These are phyloP conservation scores for Drosophila watanabei DNA, from an alignment of 1,140 invertebrate species.

Conservation along the genomic window DNA sequence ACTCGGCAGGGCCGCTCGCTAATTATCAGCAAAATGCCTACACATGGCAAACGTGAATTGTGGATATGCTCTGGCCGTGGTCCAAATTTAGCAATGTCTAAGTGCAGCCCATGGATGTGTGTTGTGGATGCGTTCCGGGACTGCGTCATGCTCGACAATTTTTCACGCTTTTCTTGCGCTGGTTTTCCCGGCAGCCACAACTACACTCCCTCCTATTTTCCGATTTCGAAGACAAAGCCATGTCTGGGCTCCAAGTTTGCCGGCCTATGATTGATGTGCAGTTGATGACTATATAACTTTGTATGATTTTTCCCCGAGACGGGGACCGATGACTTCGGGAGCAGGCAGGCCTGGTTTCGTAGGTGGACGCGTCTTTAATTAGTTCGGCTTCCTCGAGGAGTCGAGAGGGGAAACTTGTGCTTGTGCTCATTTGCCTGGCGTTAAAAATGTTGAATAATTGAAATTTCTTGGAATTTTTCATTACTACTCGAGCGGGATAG, in stretches of 20 bases:
- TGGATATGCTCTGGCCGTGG: slow-evolving; percentile 28
- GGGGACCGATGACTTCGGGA: slow-evolving; percentile 2
- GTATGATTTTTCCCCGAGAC: slow-evolving; percentile 66
- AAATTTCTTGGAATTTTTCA: slow-evolving; percentile 79
- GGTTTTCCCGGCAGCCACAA: slow-evolving; percentile 26
- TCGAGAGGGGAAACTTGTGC: slow-evolving; percentile 16
- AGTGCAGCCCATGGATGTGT: slow-evolving; percentile 61
- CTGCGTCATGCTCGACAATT: slow-evolving; percentile 81
- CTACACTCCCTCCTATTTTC: slow-evolving; percentile 6
- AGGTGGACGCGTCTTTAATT: slow-evolving; percentile 82
- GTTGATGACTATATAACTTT: slow-evolving; percentile 84
- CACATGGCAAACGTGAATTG: slow-evolving; percentile 55
- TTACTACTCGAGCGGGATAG: slow-evolving; percentile 48
- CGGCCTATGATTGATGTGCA: slow-evolving; percentile 81
- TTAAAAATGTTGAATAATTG: slow-evolving; percentile 84
- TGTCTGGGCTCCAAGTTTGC: slow-evolving; percentile 57
- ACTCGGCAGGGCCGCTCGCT: slow-evolving; percentile 56
- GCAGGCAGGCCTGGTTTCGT: slow-evolving; percentile 60
- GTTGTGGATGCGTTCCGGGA: slow-evolving; percentile 49
- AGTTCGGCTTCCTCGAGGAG: slow-evolving; percentile 56
- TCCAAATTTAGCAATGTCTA: slow-evolving; percentile 77
- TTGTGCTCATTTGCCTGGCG: slow-evolving; percentile 71
- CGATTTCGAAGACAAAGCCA: slow-evolving; percentile 44
- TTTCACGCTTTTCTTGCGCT: slow-evolving; percentile 78
- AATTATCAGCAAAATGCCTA: slow-evolving; percentile 82